Conservation (phyloP, 2,888 invertebrate species). For the Clusia tigrina region DNA sequence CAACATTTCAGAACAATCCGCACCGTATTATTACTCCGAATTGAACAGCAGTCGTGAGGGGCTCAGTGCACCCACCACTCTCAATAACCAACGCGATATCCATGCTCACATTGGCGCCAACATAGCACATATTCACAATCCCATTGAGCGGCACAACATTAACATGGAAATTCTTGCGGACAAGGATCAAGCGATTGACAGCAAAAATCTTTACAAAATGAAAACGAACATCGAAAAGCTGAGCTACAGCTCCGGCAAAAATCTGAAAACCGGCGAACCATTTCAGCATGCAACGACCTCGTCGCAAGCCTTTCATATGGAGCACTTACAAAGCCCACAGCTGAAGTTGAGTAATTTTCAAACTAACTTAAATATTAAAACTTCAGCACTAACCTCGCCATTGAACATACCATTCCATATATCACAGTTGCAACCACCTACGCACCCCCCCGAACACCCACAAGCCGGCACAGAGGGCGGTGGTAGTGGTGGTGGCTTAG, state of each 20-base stretch:
- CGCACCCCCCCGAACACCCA: slow-evolving; percentile 22
- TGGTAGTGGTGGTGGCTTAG: slow-evolving; percentile 17
- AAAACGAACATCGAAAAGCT: slow-evolving; percentile 59
- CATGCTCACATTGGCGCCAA: slow-evolving; percentile 52
- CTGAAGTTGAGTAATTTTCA: slow-evolving; percentile 41
- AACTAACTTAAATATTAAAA: slow-evolving; percentile 22
- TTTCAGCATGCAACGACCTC: slow-evolving; percentile 18
- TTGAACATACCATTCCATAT: slow-evolving; percentile 12
- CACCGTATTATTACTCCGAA: slow-evolving; percentile 89
- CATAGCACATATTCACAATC: slow-evolving; percentile 64
- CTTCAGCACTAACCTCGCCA: slow-evolving; percentile 8
- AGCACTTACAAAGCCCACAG: slow-evolving; percentile 34
- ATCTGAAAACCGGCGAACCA: slow-evolving; percentile 46
- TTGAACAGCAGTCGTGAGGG: slow-evolving; percentile 46
- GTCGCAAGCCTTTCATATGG: slow-evolving; percentile 30
- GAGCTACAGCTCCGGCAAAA: slow-evolving; percentile 57
- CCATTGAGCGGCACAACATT: slow-evolving; percentile 65
- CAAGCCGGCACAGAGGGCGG: neutral
- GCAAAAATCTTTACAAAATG: slow-evolving; percentile 60
- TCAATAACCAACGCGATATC: slow-evolving; percentile 79
- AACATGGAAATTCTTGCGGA: slow-evolving; percentile 73
- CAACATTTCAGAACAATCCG: slow-evolving; percentile 71
- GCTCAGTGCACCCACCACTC: slow-evolving; percentile 65
- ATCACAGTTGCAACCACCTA: slow-evolving; percentile 18
- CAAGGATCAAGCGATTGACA: slow-evolving; percentile 67